phyloP scores from a whole-genome alignment of 2,888 invertebrate species.

The Eupithecia centaureata region DNA sequence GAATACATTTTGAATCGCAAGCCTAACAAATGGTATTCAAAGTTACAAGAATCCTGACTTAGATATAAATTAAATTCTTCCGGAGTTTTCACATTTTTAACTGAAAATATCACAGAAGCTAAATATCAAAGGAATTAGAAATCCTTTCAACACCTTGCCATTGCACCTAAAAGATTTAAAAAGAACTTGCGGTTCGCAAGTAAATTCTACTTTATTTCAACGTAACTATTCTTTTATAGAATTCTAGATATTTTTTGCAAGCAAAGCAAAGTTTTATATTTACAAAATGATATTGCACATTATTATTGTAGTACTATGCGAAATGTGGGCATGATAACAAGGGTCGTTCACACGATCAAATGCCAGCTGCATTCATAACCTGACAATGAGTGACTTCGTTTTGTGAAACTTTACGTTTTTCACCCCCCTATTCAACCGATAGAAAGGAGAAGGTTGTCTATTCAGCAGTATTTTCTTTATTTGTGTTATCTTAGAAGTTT shows the following conservation, averaged over 20 bases:
- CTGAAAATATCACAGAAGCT: constrained; percentile 12
- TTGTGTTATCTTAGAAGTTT: background rate
- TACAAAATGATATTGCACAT: background rate
- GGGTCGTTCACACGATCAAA: background rate
- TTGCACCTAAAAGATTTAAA: background rate
- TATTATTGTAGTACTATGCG: background rate
- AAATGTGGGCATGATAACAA: background rate
- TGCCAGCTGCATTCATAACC: background rate
- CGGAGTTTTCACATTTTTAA: constrained; percentile 30
- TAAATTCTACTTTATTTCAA: background rate
- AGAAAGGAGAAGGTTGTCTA: no score
- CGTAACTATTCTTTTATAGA: background rate
- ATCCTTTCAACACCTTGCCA: constrained; percentile 6
- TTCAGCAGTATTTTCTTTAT: no score
- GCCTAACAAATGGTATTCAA: constrained; percentile 23
- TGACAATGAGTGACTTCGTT: background rate
- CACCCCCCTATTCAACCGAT: no score
- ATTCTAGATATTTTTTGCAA: background rate
- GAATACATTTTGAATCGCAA: constrained; percentile 21
- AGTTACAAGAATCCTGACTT: background rate
- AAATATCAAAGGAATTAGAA: constrained; percentile 29
- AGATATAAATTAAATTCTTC: constrained; percentile 16
- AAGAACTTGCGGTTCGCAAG: background rate
- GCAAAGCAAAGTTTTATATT: background rate
- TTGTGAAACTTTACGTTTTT: background rate